Evolutionary conservation across 2,113 vertebrate genomes (phyloP).

Genomic region (Tetrao urogallus): DNA sequence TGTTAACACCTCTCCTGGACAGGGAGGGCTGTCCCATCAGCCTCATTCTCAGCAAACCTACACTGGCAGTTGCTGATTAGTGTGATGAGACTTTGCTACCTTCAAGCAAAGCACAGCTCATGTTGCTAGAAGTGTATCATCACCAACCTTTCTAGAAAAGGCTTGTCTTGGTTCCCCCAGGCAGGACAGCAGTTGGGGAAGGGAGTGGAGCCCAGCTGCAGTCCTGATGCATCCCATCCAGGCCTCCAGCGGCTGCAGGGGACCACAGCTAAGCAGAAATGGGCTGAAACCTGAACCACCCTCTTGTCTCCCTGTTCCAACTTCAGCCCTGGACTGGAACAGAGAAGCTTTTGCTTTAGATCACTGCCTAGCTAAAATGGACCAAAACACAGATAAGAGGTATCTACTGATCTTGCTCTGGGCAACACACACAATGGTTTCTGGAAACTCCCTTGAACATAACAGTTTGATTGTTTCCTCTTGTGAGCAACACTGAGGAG

Average conservation of each 20-base stretch:
- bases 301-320: background rate
- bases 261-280: background rate
- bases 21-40: background rate
- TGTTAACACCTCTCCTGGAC: background rate
- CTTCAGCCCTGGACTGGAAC: background rate
- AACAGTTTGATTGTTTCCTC: background rate
- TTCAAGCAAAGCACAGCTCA: background rate
- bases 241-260: background rate
- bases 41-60: background rate
- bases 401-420: background rate
- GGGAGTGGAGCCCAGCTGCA: fast-evolving
- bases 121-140: background rate
- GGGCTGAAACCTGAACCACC: background rate
- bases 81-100: background rate
- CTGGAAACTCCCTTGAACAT: background rate
- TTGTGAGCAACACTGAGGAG: background rate
- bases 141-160: background rate
- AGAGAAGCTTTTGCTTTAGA: background rate
- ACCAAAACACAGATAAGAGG: background rate
- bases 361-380: background rate
- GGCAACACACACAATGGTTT: background rate
- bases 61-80: background rate
- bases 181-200: background rate
- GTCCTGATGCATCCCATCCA: fast-evolving
- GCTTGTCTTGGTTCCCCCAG: background rate